Evolutionary conservation across 2,113 vertebrate species (phyloP), one percentile per base, ranked within the genome.

Genomic region (Elgaria multicarinata): DNA sequence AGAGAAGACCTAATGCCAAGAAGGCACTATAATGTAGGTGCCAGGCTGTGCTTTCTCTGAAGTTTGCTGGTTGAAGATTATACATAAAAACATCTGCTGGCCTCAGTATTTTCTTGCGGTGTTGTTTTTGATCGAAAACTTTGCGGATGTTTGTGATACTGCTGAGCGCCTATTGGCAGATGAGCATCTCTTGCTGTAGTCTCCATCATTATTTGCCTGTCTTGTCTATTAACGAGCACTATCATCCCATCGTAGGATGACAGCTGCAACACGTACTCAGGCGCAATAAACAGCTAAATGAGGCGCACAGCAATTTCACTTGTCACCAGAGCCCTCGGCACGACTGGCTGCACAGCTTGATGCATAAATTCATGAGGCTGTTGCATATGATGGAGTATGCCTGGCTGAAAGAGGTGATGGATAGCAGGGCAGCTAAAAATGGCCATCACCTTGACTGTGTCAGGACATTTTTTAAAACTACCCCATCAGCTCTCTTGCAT

Each of bases 321-420:
- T 98, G 97, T 98, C 97, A 97, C 97, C 97, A 97, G 97, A 97
- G 97, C 97, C 97, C 97, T 97, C 97, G 97, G 97, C 97, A 97
- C 96, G 96, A 98, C 97, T 98, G 97, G 97, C 97, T 98, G 97
- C 97, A 97, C 97, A 98, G 97, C 97, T 96, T 97, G 97, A 98
- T 98, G 97, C 98, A 98, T 98, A 98, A 98, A 98, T 98, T 98
- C 97, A 98, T 97, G 97, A 98, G 96, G 96, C 97, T 97, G 97
- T 97, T 98, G 98, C 97, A 97, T 98, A 98, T 98, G 97, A 98
- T 98, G 97, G 97, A 98, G 97, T 97, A 97, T 96, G 97, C 97
- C 97, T 97, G 96, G 97, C 97, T 97, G 97, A 97, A 97, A 97
- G 97, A 97, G 97, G 97, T 98, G 98, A 98, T 98, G 96, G 97